Evolutionary conservation across 2,113 vertebrate genomes (phyloP).

Genomic region (Merops nubicus): DNA sequence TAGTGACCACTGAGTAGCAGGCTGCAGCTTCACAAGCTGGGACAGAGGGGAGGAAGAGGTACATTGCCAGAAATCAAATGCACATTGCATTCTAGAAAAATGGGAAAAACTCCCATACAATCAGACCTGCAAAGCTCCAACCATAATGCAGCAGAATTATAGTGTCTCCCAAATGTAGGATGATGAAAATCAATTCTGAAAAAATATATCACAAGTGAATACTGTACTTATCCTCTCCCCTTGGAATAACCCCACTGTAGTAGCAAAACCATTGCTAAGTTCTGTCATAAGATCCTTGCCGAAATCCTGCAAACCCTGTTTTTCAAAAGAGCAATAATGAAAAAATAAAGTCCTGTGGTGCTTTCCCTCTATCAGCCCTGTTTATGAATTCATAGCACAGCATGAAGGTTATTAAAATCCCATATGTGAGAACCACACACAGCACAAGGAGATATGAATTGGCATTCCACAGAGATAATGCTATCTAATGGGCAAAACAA

Average conservation of each 20-base stretch:
- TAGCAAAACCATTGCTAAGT: background rate
- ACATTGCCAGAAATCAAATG: background rate
- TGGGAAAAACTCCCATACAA: background rate
- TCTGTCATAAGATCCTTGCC: conserved; percentile 33
- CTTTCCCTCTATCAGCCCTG: conserved; percentile 68
- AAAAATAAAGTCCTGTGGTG: conserved; percentile 79
- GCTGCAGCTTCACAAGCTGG: background rate
- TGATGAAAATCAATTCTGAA: background rate
- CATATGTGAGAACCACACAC: conserved; percentile 78
- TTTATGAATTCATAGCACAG: conserved; percentile 84
- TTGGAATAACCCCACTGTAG: background rate
- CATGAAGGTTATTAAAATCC: conserved; percentile 85
- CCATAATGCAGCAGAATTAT: background rate
- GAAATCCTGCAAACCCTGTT: conserved; percentile 59
- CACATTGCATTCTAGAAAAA: background rate
- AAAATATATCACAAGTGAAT: conserved; percentile 14
- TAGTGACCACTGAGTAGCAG: background rate
- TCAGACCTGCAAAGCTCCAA: background rate
- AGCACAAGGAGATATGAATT: conserved; percentile 82
- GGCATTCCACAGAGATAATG: conserved; percentile 82
- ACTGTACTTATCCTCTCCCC: background rate
- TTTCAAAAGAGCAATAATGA: conserved; percentile 79
- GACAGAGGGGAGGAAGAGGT: background rate
- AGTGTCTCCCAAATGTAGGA: background rate
- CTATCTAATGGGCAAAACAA: conserved; percentile 82